A percentile compares a stretch with the other conserved stretches of the same genome.
These are phyloP conservation scores for Odontocerum albicorne DNA, from an alignment of 2,888 invertebrate genomes.

Conservation along the genomic window DNA sequence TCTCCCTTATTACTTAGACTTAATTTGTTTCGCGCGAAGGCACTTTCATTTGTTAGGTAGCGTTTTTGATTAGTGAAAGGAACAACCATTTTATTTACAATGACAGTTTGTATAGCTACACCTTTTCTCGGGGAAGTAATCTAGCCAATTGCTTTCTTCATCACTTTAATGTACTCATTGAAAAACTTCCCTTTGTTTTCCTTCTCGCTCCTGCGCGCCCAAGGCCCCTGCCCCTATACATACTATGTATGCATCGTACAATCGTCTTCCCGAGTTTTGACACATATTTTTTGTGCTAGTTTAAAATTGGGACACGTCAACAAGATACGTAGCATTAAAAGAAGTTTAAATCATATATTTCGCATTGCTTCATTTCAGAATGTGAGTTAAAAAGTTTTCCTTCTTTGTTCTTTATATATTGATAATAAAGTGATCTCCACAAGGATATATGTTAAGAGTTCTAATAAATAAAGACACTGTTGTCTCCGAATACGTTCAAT, in stretches of 20 bases:
- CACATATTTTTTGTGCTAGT: conserved; percentile 5
- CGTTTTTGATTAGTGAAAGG: conserved; percentile 34
- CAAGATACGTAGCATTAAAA: background rate
- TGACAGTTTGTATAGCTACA: conserved; percentile 11
- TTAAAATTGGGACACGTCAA: background rate
- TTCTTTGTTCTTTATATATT: too few relatives aligned
- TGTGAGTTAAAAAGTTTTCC: too few relatives aligned
- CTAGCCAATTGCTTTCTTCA: conserved; percentile 27
- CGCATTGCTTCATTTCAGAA: too few relatives aligned
- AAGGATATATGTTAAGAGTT: too few relatives aligned
- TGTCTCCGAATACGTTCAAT: too few relatives aligned
- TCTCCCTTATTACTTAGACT: conserved; percentile 34
- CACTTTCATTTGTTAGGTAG: conserved; percentile 34
- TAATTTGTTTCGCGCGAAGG: conserved; percentile 33
- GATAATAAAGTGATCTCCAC: too few relatives aligned
- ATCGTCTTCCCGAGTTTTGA: conserved; percentile 11
- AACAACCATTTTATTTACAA: conserved; percentile 18
- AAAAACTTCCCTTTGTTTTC: conserved; percentile 13
- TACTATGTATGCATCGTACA: too few relatives aligned
- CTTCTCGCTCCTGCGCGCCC: conserved; percentile 1
- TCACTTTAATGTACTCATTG: conserved; percentile 22
- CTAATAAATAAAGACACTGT: too few relatives aligned
- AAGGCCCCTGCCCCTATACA: too few relatives aligned
- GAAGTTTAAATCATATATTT: too few relatives aligned
- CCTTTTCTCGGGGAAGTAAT: conserved; percentile 22